Evolutionary conservation across 1,140 invertebrate genomes (phyloP).

Genomic region (Caerostris extrusa): DNA sequence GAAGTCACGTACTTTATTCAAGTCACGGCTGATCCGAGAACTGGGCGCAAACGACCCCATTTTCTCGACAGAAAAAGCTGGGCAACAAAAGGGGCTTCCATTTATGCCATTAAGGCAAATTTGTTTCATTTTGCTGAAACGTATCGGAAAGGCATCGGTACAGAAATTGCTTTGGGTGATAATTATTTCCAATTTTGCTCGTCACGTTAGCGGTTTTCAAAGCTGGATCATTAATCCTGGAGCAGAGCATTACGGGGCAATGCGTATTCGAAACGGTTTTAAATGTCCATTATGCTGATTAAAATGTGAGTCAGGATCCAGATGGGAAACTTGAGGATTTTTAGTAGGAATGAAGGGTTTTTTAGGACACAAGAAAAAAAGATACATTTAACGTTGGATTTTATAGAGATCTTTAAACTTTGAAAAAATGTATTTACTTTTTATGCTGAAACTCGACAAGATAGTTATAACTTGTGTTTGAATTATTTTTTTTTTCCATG

Average conservation of each 20-base stretch:
- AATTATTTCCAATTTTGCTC: slow-evolving; percentile 39
- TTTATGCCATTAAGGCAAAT: not conserved
- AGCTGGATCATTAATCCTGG: not conserved
- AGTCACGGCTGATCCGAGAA: not conserved
- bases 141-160: not conserved
- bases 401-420: not conserved
- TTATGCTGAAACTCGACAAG: no score
- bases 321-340: not conserved
- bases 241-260: not conserved
- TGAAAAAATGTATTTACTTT: no score
- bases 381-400: not conserved
- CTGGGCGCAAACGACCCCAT: not conserved
- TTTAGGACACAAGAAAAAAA: not conserved
- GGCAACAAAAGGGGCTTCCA: not conserved
- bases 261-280: not conserved
- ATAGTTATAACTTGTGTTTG: no score
- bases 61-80: not conserved
- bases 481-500: no score
- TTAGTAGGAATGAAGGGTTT: not conserved
- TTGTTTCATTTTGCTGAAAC: not conserved
- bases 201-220: slow-evolving; percentile 17
- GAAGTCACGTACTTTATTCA: not conserved
- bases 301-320: not conserved
- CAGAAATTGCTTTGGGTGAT: not conserved
- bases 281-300: slow-evolving; percentile 29